Base-by-base conservation (phyloP, 2,888 invertebrate species). In the Cephus spinipes region DNA sequence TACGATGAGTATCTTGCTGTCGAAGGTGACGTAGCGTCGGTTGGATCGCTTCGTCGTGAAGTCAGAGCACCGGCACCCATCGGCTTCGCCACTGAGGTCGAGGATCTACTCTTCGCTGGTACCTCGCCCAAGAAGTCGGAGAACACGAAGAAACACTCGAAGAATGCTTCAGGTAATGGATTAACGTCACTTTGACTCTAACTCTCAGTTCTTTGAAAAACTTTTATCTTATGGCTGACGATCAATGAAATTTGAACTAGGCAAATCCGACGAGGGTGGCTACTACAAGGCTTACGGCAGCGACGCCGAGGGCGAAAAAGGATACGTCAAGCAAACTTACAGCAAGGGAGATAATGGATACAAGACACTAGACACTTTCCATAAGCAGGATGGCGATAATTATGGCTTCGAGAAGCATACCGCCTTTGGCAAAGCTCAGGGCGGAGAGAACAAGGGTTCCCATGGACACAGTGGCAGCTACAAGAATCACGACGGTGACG, bases 331-430 rank as follows among this genome's bases (percentile, higher is more conserved):
- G 81, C 94, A 94, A 87, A 93, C 93, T 87, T 92, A 93, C 71
- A 94, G 94, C 80, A 94, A 95, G 74, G 95, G 95, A 35, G 94
- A 94, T 88, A 94, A 95, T 83, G 95, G 96, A 0, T 96, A 96
- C 92, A 95, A 95, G 89, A 94, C 94, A 85, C 94, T 94, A 86
- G 96, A 95, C 91, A 94, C 95, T 76, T 96, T 92, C 92, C 95
- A 95, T 91, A 95, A 95, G 90, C 95, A 94, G 89, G 94, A 94
- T 68, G 95, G 95, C 0, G 95, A 96, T 90, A 93, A 94, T 87
- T 95, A 95, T 90, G 96, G 95, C 83, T 95, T 94, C 85, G 95
- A 95, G 89, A 94, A 94, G 86, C 94, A 95, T 86, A 94, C 94
- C 73, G 94, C 94, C 75, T 95, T 92, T 87, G 95, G 96, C 1